Conservation (phyloP, 2,113 vertebrate species). For the Willisornis vidua region DNA sequence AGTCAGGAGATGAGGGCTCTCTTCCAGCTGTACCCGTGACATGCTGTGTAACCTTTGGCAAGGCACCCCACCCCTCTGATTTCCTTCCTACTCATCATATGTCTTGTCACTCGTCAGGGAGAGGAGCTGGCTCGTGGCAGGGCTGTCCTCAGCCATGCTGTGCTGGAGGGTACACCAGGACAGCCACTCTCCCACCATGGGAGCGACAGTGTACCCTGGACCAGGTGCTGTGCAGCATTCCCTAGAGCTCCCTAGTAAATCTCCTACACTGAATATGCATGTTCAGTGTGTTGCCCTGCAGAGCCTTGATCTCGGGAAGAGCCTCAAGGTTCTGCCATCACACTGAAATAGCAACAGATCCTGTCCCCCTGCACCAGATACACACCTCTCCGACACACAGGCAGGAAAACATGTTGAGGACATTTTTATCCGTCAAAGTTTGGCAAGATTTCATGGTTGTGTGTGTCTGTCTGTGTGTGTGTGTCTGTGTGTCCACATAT, state of each 20-base stretch:
- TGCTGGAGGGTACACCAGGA: not conserved
- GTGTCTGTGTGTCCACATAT: not conserved
- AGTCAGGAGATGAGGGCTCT: constrained; percentile 17
- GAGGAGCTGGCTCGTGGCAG: not conserved
- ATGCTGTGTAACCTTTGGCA: constrained; percentile 20
- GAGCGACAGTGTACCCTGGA: not conserved
- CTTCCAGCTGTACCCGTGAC: constrained; percentile 28
- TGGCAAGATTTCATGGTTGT: not conserved
- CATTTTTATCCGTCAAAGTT: not conserved
- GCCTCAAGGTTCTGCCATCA: not conserved
- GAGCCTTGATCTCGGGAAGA: not conserved
- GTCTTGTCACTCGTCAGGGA: not conserved
- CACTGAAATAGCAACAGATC: not conserved
- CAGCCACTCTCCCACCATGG: not conserved
- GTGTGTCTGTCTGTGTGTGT: not conserved
- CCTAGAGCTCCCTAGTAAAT: not conserved
- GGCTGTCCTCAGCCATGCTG: not conserved
- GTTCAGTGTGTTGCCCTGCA: not conserved
- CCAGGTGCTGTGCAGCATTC: not conserved
- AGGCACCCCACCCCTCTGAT: not conserved
- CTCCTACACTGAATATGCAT: not conserved
- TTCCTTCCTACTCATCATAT: constrained; percentile 43
- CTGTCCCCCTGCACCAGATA: not conserved
- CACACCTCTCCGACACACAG: not conserved
- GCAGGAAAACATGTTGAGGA: not conserved